phyloP scores from a whole-genome alignment of 2,888 invertebrate species.

The Coleophora deauratella region DNA sequence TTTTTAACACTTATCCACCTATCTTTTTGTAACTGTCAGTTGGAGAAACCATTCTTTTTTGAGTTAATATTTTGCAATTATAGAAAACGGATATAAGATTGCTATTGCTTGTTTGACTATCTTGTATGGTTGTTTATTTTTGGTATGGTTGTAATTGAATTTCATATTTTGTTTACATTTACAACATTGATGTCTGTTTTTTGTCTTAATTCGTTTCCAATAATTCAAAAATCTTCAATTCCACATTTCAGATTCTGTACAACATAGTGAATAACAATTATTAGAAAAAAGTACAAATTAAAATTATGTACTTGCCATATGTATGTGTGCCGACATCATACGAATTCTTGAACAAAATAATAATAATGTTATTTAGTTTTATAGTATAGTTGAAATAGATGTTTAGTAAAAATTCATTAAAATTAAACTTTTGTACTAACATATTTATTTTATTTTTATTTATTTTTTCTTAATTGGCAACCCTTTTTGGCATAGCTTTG shows the following conservation, averaged over 20 bases:
- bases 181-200: too few species aligned
- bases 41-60: too few species aligned
- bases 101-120: too few species aligned
- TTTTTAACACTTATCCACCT: too few species aligned
- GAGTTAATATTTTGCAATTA: too few species aligned
- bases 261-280: slow-evolving; percentile 30
- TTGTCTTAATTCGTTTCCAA: too few species aligned
- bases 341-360: not conserved
- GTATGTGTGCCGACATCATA: not conserved
- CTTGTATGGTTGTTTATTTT: too few species aligned
- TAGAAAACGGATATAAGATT: too few species aligned
- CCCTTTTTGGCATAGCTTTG: slow-evolving; percentile 17
- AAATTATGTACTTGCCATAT: too few species aligned
- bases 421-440: slow-evolving; percentile 17
- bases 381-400: not conserved
- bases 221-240: not conserved
- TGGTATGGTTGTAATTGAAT: too few species aligned
- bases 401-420: not conserved
- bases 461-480: slow-evolving; percentile 19
- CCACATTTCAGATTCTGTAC: slow-evolving; percentile 35
- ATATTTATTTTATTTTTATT: slow-evolving; percentile 22
- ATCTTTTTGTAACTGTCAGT: too few species aligned
- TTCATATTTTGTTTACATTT: too few species aligned
- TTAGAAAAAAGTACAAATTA: slow-evolving; percentile 4
- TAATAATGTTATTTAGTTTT: not conserved